These are phyloP conservation scores for Maconellicoccus hirsutus DNA, from an alignment of 1,140 invertebrate genomes.

Conservation along the genomic window DNA sequence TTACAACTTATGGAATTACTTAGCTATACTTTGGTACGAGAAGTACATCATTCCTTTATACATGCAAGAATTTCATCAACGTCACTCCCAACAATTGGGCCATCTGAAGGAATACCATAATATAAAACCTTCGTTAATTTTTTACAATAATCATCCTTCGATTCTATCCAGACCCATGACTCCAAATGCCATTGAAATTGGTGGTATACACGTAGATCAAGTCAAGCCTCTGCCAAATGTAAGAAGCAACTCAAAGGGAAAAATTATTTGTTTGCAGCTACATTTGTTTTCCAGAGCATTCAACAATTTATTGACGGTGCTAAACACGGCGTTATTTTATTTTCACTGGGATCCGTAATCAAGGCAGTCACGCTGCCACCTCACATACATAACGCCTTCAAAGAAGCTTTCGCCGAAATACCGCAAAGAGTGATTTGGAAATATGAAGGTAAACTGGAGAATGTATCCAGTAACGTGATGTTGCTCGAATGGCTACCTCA, in stretches of 20 bases:
- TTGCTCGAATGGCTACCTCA: conserved; percentile 34
- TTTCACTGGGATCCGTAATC: conserved; percentile 47
- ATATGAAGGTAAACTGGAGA: conserved; percentile 33
- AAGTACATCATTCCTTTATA: background rate
- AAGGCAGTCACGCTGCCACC: conserved; percentile 29
- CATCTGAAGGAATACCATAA: no score
- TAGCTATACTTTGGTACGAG: no score
- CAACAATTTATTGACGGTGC: conserved; percentile 31
- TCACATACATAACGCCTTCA: conserved; percentile 34
- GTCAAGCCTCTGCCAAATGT: background rate
- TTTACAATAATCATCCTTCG: conserved; percentile 7
- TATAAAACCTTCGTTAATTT: conserved; percentile 3
- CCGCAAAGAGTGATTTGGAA: conserved; percentile 43
- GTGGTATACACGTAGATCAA: conserved; percentile 16
- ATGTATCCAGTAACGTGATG: conserved; percentile 17
- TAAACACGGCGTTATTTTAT: conserved; percentile 49
- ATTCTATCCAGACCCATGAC: background rate
- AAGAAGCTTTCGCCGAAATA: conserved; percentile 37
- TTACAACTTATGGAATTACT: no score
- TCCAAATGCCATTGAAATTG: conserved; percentile 12
- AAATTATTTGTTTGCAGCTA: no score
- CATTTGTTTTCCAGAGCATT: conserved; percentile 27
- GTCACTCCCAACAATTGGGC: background rate
- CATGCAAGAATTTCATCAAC: background rate
- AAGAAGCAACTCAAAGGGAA: background rate